phyloP scores from a whole-genome alignment of 64 coral and sea anemone genomes.

The Stichodactyla mertensii region DNA sequence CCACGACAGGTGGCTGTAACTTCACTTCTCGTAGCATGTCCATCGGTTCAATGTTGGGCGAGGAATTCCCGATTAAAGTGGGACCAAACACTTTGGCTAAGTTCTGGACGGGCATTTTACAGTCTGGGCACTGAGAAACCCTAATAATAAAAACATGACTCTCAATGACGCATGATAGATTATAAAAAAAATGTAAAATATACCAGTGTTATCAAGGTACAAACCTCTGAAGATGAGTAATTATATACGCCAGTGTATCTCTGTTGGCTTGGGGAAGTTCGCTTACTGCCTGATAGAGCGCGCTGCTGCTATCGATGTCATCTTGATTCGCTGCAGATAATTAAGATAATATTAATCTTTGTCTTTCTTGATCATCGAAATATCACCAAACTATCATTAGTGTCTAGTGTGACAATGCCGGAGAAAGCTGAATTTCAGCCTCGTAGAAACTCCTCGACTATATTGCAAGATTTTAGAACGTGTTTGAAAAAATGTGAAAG shows the following conservation, averaged over 20 bases:
- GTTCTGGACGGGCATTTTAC: conserved; percentile 85
- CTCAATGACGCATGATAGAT: neutral
- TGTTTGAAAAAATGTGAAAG: too few relatives aligned
- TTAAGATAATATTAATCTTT: neutral
- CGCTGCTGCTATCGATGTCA: conserved; percentile 66
- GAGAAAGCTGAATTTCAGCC: too few relatives aligned
- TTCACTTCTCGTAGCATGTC: conserved; percentile 87
- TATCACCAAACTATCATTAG: too few relatives aligned
- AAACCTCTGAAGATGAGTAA: conserved; percentile 89
- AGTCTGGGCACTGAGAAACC: conserved; percentile 84
- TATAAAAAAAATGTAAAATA: neutral
- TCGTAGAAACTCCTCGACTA: too few relatives aligned
- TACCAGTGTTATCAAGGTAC: neutral
- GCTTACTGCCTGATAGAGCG: conserved; percentile 89
- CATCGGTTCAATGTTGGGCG: conserved; percentile 74
- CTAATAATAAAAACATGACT: conserved; percentile 36
- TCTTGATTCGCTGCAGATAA: conserved; percentile 46
- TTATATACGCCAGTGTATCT: conserved; percentile 88
- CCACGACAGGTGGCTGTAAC: conserved; percentile 76
- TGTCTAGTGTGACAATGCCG: too few relatives aligned
- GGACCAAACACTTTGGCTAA: conserved; percentile 93
- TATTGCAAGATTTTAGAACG: too few relatives aligned
- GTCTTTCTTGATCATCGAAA: too few relatives aligned
- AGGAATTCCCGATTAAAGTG: conserved; percentile 73
- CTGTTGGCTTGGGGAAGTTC: conserved; percentile 91